phyloP scores from a whole-genome alignment of 1,140 invertebrate genomes.

The Trialeurodes vaporariorum region DNA sequence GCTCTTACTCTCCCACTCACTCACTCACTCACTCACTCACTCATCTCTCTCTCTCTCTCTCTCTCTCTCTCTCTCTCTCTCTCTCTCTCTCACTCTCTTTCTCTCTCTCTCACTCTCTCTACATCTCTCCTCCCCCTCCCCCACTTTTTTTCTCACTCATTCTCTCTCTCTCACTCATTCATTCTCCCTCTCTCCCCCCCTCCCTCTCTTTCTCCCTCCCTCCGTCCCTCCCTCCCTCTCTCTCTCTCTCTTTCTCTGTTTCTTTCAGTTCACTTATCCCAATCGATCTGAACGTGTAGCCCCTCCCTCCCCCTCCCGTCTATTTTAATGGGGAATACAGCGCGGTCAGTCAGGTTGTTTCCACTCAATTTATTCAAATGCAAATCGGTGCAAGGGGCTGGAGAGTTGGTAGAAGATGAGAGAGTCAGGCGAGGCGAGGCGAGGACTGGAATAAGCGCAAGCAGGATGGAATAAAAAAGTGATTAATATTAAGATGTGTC shows the following conservation, averaged over 20 bases:
- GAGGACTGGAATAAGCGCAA: too few relatives aligned
- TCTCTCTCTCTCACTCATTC: background rate
- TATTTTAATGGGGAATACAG: background rate
- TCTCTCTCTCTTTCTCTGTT: too few relatives aligned
- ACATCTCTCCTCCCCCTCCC: too few relatives aligned
- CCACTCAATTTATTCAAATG: background rate
- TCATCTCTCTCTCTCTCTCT: too few relatives aligned
- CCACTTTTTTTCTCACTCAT: background rate
- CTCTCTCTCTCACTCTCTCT: too few relatives aligned
- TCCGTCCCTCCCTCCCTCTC: too few relatives aligned
- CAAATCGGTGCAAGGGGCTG: background rate
- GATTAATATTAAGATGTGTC: slow-evolving; percentile 1
- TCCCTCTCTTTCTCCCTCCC: background rate
- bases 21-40: too few relatives aligned
- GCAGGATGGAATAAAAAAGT: background rate
- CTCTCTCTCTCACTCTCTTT: background rate
- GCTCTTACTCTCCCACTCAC: background rate
- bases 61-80: background rate
- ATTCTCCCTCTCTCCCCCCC: too few relatives aligned
- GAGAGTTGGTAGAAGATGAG: background rate
- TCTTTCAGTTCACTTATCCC: background rate
- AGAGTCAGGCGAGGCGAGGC: too few relatives aligned
- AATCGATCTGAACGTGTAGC: background rate
- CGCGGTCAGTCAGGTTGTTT: background rate
- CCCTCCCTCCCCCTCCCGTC: background rate